Evolutionary conservation across 2,113 vertebrate species (phyloP).

Genomic region (Otus sunia): DNA sequence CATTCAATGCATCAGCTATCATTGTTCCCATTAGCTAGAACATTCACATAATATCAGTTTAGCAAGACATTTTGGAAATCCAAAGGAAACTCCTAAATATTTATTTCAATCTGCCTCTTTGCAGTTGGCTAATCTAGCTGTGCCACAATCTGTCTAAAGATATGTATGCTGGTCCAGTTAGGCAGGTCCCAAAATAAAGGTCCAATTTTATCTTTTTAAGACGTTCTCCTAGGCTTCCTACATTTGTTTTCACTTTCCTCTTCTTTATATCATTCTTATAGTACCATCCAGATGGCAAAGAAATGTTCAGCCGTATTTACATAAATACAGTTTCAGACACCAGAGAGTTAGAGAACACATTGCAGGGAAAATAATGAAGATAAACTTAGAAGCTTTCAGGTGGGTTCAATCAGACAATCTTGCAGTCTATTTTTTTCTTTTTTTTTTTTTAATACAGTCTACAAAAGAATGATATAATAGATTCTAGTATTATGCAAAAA

Average conservation of each 20-base stretch:
- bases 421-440: not conserved
- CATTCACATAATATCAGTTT: not conserved
- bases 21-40: not conserved
- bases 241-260: not conserved
- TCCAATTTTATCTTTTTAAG: not conserved
- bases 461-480: not conserved
- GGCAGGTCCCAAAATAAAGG: not conserved
- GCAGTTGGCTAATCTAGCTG: not conserved
- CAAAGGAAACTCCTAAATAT: not conserved
- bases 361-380: not conserved
- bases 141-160: not conserved
- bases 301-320: constrained; percentile 3
- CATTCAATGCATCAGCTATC: not conserved
- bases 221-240: not conserved
- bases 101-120: not conserved
- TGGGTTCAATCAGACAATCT: not conserved
- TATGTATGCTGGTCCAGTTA: not conserved
- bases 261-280: not conserved
- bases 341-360: not conserved
- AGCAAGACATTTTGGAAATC: not conserved
- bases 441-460: not conserved
- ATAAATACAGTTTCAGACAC: not conserved
- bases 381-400: not conserved
- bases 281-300: not conserved
- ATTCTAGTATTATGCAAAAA: not conserved